phyloP scores from a whole-genome alignment of 2,888 invertebrate genomes.

The Apamea epomidion region DNA sequence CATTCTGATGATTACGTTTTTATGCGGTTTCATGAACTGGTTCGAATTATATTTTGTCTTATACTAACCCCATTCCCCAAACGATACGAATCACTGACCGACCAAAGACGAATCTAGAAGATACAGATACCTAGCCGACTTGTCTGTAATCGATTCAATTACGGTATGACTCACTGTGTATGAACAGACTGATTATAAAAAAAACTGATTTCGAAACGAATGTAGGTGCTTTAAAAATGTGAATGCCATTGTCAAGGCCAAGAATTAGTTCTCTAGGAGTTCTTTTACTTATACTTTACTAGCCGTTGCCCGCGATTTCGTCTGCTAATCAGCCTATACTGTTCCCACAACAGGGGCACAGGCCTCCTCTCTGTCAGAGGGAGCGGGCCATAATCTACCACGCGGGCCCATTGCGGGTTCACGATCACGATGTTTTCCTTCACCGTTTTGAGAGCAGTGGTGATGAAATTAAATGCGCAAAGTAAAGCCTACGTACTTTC shows the following conservation, averaged over 20 bases:
- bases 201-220: conserved; percentile 38
- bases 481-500: too few relatives aligned
- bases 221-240: conserved; percentile 45
- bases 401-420: too few relatives aligned
- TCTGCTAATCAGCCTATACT: background rate
- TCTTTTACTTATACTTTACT: conserved; percentile 10
- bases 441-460: too few relatives aligned
- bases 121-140: conserved; percentile 11
- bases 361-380: too few relatives aligned
- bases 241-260: conserved; percentile 62
- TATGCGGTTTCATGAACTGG: background rate
- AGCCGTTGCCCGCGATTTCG: background rate
- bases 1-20: background rate
- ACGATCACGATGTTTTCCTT: too few relatives aligned
- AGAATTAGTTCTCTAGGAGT: conserved; percentile 40
- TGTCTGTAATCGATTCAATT: conserved; percentile 41
- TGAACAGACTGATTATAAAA: conserved; percentile 24
- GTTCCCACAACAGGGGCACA: too few relatives aligned
- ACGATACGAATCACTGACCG: conserved; percentile 5
- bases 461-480: too few relatives aligned
- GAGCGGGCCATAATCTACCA: too few relatives aligned
- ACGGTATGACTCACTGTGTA: conserved; percentile 47
- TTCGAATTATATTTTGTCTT: background rate
- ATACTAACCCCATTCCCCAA: background rate
- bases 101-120: conserved; percentile 40